These are phyloP conservation scores for Epinotia brunnichana DNA, from an alignment of 2,888 invertebrate genomes.

Conservation along the genomic window DNA sequence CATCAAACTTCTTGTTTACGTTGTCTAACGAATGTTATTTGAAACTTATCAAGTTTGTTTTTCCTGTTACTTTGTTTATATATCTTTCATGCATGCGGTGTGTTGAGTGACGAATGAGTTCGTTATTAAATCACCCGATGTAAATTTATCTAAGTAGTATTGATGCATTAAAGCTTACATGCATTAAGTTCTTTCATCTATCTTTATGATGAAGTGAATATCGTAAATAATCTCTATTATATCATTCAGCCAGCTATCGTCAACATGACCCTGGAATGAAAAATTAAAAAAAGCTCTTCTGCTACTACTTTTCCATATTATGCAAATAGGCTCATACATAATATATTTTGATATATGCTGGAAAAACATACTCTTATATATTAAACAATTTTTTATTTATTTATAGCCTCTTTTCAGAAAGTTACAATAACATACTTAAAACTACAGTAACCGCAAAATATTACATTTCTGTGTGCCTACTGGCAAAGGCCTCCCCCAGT, in stretches of 20 bases:
- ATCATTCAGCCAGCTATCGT: too few species aligned
- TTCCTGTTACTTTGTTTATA: slow-evolving; percentile 45
- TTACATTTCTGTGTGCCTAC: too few species aligned
- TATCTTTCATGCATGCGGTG: slow-evolving; percentile 9
- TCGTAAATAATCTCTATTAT: too few species aligned
- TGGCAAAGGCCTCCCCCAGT: too few species aligned
- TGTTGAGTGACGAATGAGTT: not conserved
- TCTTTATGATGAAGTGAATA: not conserved
- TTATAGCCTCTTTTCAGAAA: too few species aligned
- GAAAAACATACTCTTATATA: not conserved
- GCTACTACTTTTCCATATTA: too few species aligned
- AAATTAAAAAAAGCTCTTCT: too few species aligned
- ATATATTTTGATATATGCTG: not conserved
- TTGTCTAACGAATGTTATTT: slow-evolving; percentile 53
- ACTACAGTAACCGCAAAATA: too few species aligned
- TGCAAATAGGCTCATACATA: too few species aligned
- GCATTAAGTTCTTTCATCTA: slow-evolving; percentile 1
- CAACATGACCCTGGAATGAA: too few species aligned
- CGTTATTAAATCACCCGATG: not conserved
- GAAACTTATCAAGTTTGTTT: slow-evolving; percentile 51
- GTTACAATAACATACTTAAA: too few species aligned
- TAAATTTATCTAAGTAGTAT: not conserved
- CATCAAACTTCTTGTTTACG: slow-evolving; percentile 48
- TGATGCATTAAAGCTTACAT: not conserved
- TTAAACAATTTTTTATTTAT: too few species aligned